Evolutionary conservation across 2,113 vertebrate species (phyloP), one percentile per base, ranked within the genome.

Genomic region (Gambusia holbrooki): DNA sequence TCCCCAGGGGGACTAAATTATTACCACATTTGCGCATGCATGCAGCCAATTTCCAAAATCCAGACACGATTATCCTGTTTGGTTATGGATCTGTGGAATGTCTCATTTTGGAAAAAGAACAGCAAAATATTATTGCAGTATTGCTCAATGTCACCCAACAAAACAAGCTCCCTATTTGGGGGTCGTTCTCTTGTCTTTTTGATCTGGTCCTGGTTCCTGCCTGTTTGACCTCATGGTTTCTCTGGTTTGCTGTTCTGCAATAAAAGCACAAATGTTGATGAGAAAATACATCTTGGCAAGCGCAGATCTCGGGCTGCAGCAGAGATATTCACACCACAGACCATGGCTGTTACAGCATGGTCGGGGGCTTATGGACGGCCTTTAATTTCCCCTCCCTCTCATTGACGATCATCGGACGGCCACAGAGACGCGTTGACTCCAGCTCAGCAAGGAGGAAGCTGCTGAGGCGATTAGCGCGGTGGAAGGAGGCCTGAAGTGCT

Each of bases 311-410:
- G 60, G 48, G 51, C 73, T 80, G 45, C 62, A 70, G 79, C 45
- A 62, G 62, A 87, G 87, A 89, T 73, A 83, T 81, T 90, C 88
- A 83, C 92, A 92, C 89, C 92, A 87, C 92, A 91, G 90, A 87
- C 89, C 86, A 66, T 74, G 69, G 87, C 85, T 85, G 72, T 86
- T 79, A 51, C 27, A 58, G 63, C 58, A 74, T 86, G 88, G 86
- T 90, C 82, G 73, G 63, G 73, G 63, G 71, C 62, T 80, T 81
- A 66, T 85, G 77, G 77, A 81, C 63, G 75, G 79, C 73, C 73
- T 84, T 89, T 88, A 89, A 87, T 77, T 69, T 71, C 74, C 76
- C 77, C 66, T 77, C 66, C 27, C n/a, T 81, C 84, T 87, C 76
- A 84, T 32, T 74, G 82, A 82, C 65, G 58, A 82, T 90, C 70